Percentiles rank a stretch among this genome's conserved stretches.
phyloP scores from a whole-genome alignment of 2,888 invertebrate species.

The Cremastobaeus sp. region DNA sequence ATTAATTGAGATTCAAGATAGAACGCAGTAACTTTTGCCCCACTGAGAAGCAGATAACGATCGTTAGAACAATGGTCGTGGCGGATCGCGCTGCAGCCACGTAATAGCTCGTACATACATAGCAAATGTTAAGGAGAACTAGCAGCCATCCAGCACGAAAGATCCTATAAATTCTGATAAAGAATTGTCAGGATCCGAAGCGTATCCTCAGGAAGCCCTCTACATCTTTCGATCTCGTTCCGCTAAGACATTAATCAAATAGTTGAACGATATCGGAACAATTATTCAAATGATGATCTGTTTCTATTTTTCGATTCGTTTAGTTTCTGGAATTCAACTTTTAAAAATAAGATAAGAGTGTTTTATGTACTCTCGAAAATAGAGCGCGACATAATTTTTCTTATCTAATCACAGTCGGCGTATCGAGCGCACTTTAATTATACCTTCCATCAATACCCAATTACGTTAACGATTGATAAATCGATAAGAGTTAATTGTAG shows the following conservation, averaged over 20 bases:
- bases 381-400: too few relatives aligned
- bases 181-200: slow-evolving; percentile 10
- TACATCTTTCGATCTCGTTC: background rate
- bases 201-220: background rate
- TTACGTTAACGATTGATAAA: slow-evolving; percentile 65
- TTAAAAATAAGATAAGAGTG: too few relatives aligned
- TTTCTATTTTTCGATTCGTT: too few relatives aligned
- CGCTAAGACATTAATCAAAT: too few relatives aligned
- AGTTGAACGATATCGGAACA: too few relatives aligned
- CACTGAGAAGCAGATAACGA: slow-evolving; percentile 68
- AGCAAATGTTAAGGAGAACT: slow-evolving; percentile 44
- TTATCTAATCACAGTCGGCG: too few relatives aligned
- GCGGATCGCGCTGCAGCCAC: slow-evolving; percentile 62
- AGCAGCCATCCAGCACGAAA: slow-evolving; percentile 24
- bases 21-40: slow-evolving; percentile 68
- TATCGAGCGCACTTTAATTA: slow-evolving; percentile 68
- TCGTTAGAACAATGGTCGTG: slow-evolving; percentile 68
- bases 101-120: slow-evolving; percentile 45
- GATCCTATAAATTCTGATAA: slow-evolving; percentile 42
- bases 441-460: slow-evolving; percentile 65
- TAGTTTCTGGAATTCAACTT: too few relatives aligned
- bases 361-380: too few relatives aligned
- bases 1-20: slow-evolving; percentile 76
- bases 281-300: too few relatives aligned
- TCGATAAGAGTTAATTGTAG: slow-evolving; percentile 68